Base-by-base conservation (phyloP, 2,113 vertebrate genomes). In the Rana temporaria region DNA sequence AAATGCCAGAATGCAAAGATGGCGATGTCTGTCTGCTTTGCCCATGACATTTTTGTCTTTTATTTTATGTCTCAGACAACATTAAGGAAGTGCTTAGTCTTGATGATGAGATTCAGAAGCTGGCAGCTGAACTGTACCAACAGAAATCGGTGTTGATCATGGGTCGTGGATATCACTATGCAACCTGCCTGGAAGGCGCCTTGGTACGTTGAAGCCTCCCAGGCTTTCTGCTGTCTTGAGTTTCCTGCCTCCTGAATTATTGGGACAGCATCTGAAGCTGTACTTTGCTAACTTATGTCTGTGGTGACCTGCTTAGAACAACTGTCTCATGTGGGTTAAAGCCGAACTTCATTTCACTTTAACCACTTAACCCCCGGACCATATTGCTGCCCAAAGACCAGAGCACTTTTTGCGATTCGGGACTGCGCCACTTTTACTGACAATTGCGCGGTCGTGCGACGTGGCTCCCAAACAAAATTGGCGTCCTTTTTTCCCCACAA, bases 101-200 rank as follows among this genome's bases (percentile, higher is more conserved):
- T 93, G 97, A 99, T 66, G 96, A 98, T 72, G 98, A 99, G 94
- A 99, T 99, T 90, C 96, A 99, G 93, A 95, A 95, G 85, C 81
- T 99, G 86, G 97, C 98, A 6, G 90, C 89, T 0, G 97, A 99
- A 87, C 94, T 99, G 0, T 99, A 98, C 90, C 94, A 98, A 80
- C 97, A 99, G 93, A 99, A 99, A 89, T 99, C 98, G 0, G 96
- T 99, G 0, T 93, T 99, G 85, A 99, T 99, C 88, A 99, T 99
- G 98, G 98, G 98, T 16, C 92, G 98, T 82, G 98, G 98, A 2
- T 99, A 98, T 89, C 97, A 99, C 87, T 99, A 99, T 0, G 96
- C 98, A 64, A 98, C 98, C 0, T 99, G 97, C 86, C 91, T 99
- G 48, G 98, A 99, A 89, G 98, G 98, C 75, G 98, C 98, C 0